Evolutionary conservation across 2,888 invertebrate genomes (phyloP).

Genomic region (Neoaliturus tenellus): DNA sequence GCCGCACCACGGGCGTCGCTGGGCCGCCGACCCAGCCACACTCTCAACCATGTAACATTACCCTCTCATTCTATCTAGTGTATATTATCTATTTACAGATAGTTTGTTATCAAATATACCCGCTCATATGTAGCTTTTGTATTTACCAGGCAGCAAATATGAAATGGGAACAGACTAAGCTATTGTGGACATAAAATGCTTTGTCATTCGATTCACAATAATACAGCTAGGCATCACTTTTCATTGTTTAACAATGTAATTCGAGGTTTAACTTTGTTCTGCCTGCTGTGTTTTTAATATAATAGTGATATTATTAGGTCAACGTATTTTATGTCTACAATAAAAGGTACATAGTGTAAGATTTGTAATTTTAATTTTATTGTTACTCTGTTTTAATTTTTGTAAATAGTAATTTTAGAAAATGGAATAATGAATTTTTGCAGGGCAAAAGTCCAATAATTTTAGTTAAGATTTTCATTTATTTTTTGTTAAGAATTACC

Average conservation of each 20-base stretch:
- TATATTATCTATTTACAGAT: not conserved
- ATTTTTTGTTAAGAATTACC: no score
- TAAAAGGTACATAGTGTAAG: constrained; percentile 16
- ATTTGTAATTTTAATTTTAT: constrained; percentile 12
- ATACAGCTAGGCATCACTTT: no score
- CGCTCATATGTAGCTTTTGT: constrained; percentile 3
- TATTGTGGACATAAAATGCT: not conserved
- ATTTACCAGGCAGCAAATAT: constrained; percentile 20
- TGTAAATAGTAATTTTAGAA: constrained; percentile 16
- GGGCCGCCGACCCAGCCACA: not conserved
- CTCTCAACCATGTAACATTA: not conserved
- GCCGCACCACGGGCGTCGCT: not conserved
- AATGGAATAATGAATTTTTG: constrained; percentile 3
- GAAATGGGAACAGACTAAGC: not conserved
- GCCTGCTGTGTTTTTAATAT: not conserved
- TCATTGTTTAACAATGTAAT: not conserved
- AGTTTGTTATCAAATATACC: not conserved
- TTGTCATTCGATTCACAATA: no score
- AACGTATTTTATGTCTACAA: not conserved
- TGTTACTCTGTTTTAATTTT: constrained; percentile 9
- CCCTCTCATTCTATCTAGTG: not conserved
- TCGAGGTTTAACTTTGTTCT: not conserved
- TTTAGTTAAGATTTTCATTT: constrained; percentile 6
- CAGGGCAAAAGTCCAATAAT: constrained; percentile 8
- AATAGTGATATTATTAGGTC: not conserved